Base-by-base conservation (phyloP, 2,113 vertebrate species). In the Camelus dromedarius region DNA sequence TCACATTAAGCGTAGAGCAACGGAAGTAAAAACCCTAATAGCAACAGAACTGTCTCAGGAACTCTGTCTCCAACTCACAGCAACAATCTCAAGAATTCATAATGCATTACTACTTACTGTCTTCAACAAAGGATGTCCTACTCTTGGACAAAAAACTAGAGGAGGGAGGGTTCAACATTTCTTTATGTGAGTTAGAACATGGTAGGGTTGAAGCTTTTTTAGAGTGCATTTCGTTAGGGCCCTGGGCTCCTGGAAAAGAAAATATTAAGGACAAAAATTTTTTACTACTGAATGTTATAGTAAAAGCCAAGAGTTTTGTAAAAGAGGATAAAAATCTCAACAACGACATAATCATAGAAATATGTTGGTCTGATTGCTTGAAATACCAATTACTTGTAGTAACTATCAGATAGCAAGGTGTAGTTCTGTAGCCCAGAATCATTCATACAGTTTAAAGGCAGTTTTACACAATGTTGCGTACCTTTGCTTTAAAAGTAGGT, bases 241-340 rank as follows among this genome's bases (percentile, higher is more conserved):
- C 56, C 60, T 97, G 95, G 52, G 94, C 67, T 96, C 97, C 98
- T 98, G 83, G n/a, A 97, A 95, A 70, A 73, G 38, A 89, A 69
- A 94, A 62, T 54, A 81, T 82, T 70, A 80, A 80, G 76, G 28
- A 15, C 56, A 52, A 86, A 38, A 67, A 9, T n/a, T n/a, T 60
- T 93, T 91, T 58, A 79, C 80, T 89, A 42, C 73, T 80, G 52
- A 89, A 76, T 93, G 66, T 54, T 87, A 80, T 38, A 93, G n/a
- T 92, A 67, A 93, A 93, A 89, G 46, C 66, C 52, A 89, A 64
- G 30, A 80, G 67, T 86, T 96, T 14, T 84, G 1, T 67, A 83
- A 8, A 15, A 32, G 67, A 64, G 18, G 30, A 52, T 82, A 96
- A 91, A 92, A 67, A 94, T 30, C 46, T 79, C 50, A 73, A 42